Evolutionary conservation across 2,888 invertebrate species (phyloP), one percentile per base, ranked within the genome.

Genomic region (Seladonia tumulorum): DNA sequence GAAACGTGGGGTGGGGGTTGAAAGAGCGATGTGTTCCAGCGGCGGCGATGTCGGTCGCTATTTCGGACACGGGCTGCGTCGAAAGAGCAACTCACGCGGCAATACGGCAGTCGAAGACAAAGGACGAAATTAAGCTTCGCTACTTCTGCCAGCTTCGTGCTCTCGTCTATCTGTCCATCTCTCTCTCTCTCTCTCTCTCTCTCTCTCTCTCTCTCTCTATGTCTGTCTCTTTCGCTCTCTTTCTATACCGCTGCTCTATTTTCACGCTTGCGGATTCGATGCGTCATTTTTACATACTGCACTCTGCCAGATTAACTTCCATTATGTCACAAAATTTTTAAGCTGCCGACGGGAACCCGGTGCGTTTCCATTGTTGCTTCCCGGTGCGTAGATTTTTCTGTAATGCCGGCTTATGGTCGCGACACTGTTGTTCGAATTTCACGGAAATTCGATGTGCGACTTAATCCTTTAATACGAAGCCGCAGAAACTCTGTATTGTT

Each of bases 71-170:
- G 77, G 57, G 53, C 42, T 29, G n/a, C 60, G 72, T 81, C 86
- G 73, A 81, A 86, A 71, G 85, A 72, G 49, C 66, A 76, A 73
- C 81, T 76, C 85, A 70, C 72, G 85, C 81, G 75, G 68, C 78
- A 78, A 68, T 49, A 42, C 42, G 25, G 22, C 49, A 29, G 29
- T 35, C 16, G 79, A 72, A 84, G 75, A 85, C 81, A 86, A 86
- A 86, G 81, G 76, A 39, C 29, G 75, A 68, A 76, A 86, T 85
- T 79, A 70, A 79, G 72, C 76, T n/a, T 68, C 66, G 75, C 63
- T 53, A 29, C 45, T 49, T 81, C n/a, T 45, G 12, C 5, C 47
- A 49, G 72, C 53, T 14, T 25, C 14, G 25, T 25, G 53, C n/a
- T 53, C 53, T n/a, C 22, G 25, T 60, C 60, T 25, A 14, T 60